Percentiles rank a stretch among this genome's conserved stretches.
Evolutionary conservation across 2,888 invertebrate species (phyloP).

Genomic region (Spicauda simplicius): DNA sequence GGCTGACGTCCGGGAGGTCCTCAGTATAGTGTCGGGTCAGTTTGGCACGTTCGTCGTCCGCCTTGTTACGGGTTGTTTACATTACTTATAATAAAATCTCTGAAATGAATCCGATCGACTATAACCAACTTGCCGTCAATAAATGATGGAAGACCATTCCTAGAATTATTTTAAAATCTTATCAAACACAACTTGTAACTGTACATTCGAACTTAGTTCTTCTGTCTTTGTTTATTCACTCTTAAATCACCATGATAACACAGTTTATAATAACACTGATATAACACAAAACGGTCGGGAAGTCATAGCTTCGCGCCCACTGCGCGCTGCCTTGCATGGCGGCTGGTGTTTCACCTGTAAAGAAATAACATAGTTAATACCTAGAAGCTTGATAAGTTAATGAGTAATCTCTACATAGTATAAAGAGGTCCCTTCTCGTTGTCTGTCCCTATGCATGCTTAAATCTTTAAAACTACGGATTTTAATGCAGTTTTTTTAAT

Average conservation of each 20-base stretch:
- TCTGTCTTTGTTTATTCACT: slow-evolving; percentile 20
- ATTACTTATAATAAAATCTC: too few species aligned
- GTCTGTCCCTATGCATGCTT: too few species aligned
- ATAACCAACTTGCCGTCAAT: neutral
- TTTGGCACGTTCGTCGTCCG: too few species aligned
- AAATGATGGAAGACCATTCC: slow-evolving; percentile 12
- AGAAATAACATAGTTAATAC: slow-evolving; percentile 36
- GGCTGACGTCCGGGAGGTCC: too few species aligned
- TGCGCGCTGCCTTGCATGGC: slow-evolving; percentile 91
- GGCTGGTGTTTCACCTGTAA: slow-evolving; percentile 92
- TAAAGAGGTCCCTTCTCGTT: too few species aligned
- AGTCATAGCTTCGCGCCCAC: slow-evolving; percentile 64
- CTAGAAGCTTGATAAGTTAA: too few species aligned
- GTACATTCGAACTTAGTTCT: slow-evolving; percentile 29
- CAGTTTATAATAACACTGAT: slow-evolving; percentile 43
- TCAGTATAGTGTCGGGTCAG: too few species aligned
- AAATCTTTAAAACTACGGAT: too few species aligned
- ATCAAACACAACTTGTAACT: slow-evolving; percentile 47
- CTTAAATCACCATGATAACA: slow-evolving; percentile 41
- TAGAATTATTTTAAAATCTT: slow-evolving; percentile 44
- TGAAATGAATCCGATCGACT: neutral
- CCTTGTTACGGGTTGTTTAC: too few species aligned
- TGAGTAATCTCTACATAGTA: too few species aligned
- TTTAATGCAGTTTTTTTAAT: too few species aligned
- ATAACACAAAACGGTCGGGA: slow-evolving; percentile 50